Evolutionary conservation across 2,113 vertebrate genomes (phyloP), one percentile per base, ranked within the genome.

Genomic region (Nymphicus hollandicus): DNA sequence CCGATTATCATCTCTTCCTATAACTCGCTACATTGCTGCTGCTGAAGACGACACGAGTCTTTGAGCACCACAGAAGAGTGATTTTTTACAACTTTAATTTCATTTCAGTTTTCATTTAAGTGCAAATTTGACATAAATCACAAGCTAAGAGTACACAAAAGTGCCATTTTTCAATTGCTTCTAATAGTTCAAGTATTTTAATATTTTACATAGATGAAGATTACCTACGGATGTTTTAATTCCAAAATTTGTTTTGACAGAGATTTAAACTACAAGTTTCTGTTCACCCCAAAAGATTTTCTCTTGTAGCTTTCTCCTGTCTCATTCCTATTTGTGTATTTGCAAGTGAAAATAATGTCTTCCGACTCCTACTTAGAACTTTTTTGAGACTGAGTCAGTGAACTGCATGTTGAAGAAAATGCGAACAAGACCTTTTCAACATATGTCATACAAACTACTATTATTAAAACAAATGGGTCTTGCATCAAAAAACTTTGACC

Each of bases 291-390:
- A 68, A 94, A 90, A 81, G 88, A 95, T 74, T 88, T 73, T 64
- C 74, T 64, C 77, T 66, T 74, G 72, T 53, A 84, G 46, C 65
- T n/a, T 74, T 93, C 91, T 84, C 35, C 64, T 70, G 33, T 81
- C 60, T 91, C 65, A 29, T 60, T 94, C 72, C 47, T 88, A 88
- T 89, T 91, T 95, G 92, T 60, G 63, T 88, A 91, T 83, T 88
- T 86, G 46, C 69, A 92, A 96, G 91, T 81, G 88, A 93, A 95
- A 95, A 86, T 88, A 90, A 88, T 55, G 56, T 74, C 76, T 91
- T 88, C 55, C 77, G 52, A 88, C 89, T 96, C 86, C 89, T 93
- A 94, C 91, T 95, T 61, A 18, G 79, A 88, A 39, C 64, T 74
- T 92, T 63, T 92, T 81, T 65, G 46, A 70, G 60, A 65, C 86